phyloP scores from a whole-genome alignment of 1,140 invertebrate genomes.

The Drosophila repletoides region DNA sequence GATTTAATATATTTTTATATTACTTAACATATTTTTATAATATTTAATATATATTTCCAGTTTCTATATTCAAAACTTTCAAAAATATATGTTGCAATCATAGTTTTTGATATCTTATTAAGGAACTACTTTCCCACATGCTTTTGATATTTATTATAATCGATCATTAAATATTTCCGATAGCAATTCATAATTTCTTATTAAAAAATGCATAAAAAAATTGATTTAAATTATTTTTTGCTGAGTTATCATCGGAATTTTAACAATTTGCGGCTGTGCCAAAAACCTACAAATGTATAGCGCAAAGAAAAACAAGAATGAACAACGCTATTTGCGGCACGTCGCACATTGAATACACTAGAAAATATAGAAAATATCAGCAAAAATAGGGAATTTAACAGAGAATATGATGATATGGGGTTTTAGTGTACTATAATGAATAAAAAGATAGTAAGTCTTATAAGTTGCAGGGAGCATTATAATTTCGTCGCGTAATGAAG shows the following conservation, averaged over 20 bases:
- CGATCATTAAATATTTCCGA: not conserved
- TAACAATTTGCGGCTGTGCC: slow-evolving; percentile 43
- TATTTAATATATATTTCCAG: too few relatives aligned
- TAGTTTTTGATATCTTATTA: not conserved
- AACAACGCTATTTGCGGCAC: not conserved
- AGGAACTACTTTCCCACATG: not conserved
- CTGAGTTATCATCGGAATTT: slow-evolving; percentile 37
- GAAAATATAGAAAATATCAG: not conserved
- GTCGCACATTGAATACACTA: not conserved
- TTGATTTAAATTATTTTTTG: slow-evolving; percentile 11
- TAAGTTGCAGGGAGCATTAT: too few relatives aligned
- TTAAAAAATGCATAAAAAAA: not conserved
- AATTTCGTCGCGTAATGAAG: too few relatives aligned
- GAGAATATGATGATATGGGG: too few relatives aligned
- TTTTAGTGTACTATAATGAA: too few relatives aligned
- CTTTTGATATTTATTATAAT: slow-evolving; percentile 8
- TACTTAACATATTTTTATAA: too few relatives aligned
- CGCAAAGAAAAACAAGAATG: slow-evolving; percentile 25
- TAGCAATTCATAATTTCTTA: not conserved
- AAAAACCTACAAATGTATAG: slow-evolving; percentile 42
- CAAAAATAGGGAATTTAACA: too few relatives aligned
- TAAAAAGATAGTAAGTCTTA: too few relatives aligned
- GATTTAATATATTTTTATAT: too few relatives aligned
- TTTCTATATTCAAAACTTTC: too few relatives aligned
- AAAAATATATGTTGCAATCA: too few relatives aligned